These are phyloP conservation scores for Addax nasomaculatus DNA, from an alignment of 2,113 vertebrate species.

Conservation along the genomic window DNA sequence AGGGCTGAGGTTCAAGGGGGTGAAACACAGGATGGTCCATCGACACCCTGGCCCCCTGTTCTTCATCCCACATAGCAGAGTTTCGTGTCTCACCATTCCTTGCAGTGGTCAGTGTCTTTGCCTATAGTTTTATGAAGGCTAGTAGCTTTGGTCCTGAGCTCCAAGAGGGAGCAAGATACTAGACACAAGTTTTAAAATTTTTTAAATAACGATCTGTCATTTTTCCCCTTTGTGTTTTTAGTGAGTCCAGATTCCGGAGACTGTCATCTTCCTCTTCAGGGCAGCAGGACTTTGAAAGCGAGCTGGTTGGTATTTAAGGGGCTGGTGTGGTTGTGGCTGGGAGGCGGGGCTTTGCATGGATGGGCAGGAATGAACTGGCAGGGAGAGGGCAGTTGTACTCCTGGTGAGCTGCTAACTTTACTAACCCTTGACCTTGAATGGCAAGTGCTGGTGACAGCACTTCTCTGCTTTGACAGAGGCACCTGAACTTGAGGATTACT, in stretches of 20 bases:
- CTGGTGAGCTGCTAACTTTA: neutral
- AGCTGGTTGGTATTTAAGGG: constrained; percentile 72
- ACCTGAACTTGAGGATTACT: neutral
- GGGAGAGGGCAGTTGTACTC: neutral
- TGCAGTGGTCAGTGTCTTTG: neutral
- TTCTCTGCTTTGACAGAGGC: neutral
- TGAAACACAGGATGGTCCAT: neutral
- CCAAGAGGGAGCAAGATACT: neutral
- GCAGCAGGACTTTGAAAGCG: constrained; percentile 77
- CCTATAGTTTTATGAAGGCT: neutral
- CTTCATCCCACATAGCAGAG: accelerated
- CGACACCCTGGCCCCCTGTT: no score
- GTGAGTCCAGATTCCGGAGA: constrained; percentile 74
- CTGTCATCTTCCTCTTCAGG: constrained; percentile 71
- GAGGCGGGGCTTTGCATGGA: no score
- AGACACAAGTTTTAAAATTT: neutral
- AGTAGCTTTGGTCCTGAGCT: neutral
- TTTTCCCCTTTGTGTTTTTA: constrained; percentile 47
- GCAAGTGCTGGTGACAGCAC: neutral
- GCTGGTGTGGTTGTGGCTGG: neutral
- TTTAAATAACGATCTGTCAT: neutral
- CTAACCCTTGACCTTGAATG: neutral
- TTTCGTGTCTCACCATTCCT: neutral
- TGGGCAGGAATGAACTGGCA: accelerated
- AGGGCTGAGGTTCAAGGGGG: neutral